These are phyloP conservation scores for Callospermophilus lateralis DNA, from an alignment of 2,113 vertebrate species.

Conservation along the genomic window DNA sequence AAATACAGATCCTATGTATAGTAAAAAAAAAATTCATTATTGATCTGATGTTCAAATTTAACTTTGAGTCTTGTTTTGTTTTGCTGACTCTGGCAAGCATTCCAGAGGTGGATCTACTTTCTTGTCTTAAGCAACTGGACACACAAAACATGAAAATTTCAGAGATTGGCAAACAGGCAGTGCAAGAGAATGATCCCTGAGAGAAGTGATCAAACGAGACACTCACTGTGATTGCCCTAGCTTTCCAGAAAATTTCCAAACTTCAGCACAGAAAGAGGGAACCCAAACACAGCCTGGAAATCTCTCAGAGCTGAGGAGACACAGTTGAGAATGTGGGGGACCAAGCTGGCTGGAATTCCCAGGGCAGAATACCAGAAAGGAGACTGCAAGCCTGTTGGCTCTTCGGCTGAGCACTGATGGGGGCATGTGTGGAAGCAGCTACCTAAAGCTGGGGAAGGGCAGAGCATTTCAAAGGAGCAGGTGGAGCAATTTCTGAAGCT, in stretches of 20 bases:
- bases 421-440: not conserved
- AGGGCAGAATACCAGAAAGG: not conserved
- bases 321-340: not conserved
- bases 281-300: not conserved
- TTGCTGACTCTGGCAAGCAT: not conserved
- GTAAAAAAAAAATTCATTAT: not conserved
- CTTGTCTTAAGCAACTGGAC: not conserved
- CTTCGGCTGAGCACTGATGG: not conserved
- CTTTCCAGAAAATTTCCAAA: not conserved
- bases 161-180: not conserved
- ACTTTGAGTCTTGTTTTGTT: not conserved
- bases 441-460: not conserved
- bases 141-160: not conserved
- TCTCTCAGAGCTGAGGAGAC: not conserved
- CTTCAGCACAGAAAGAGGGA: not conserved
- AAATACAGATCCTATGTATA: not conserved
- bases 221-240: not conserved
- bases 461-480: not conserved
- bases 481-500: not conserved
- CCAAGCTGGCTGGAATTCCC: not conserved
- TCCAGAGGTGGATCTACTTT: not conserved
- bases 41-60: not conserved
- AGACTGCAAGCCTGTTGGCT: not conserved
- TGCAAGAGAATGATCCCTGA: not conserved
- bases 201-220: not conserved